Evolutionary conservation across 2,888 invertebrate genomes (phyloP).

Genomic region (Drosophila merina): DNA sequence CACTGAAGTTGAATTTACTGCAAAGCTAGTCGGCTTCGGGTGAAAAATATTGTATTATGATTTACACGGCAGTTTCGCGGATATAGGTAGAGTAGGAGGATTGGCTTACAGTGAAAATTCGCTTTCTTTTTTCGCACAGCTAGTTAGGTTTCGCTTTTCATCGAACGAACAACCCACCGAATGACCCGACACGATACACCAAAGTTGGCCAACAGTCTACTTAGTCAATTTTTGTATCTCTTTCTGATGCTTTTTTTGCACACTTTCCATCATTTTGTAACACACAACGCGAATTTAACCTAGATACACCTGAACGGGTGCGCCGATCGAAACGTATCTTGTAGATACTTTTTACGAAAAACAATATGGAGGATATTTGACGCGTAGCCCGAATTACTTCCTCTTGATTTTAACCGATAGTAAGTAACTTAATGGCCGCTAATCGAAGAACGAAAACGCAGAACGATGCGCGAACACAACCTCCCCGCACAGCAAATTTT

Average conservation of each 20-base stretch:
- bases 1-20: conserved; percentile 19
- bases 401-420: not conserved
- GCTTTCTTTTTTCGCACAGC: conserved; percentile 69
- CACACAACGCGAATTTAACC: conserved; percentile 77
- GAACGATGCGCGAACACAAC: conserved; percentile 1
- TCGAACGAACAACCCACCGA: conserved; percentile 19
- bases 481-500: not conserved
- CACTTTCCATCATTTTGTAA: conserved; percentile 78
- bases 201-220: conserved; percentile 40
- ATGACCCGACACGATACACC: conserved; percentile 27
- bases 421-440: not conserved
- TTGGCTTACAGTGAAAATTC: conserved; percentile 48
- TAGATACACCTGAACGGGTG: conserved; percentile 63
- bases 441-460: conserved; percentile 1
- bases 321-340: conserved; percentile 18
- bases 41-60: conserved; percentile 31
- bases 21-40: conserved; percentile 33
- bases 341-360: not conserved
- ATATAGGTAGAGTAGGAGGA: conserved; percentile 4
- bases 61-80: conserved; percentile 26
- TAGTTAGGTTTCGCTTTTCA: conserved; percentile 57
- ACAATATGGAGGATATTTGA: not conserved
- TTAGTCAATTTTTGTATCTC: conserved; percentile 48
- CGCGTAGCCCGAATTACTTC: not conserved
- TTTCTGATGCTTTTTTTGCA: conserved; percentile 63